Conservation (phyloP, 2,888 invertebrate species). For the Nematopogon swammerdamellus region DNA sequence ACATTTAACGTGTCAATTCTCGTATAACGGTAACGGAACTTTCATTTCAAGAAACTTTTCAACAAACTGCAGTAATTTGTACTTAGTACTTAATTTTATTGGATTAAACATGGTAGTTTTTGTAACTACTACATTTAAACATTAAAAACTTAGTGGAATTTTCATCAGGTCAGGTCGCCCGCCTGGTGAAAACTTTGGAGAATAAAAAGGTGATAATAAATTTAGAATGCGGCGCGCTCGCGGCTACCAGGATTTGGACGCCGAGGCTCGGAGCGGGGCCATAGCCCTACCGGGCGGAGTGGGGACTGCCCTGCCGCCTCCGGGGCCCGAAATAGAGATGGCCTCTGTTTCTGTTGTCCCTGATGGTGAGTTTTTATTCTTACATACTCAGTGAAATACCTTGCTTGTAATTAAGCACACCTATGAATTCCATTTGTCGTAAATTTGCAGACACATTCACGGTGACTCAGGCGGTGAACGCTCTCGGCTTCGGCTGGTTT, state of each 20-base stretch:
- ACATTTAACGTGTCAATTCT: too few species aligned
- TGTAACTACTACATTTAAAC: too few species aligned
- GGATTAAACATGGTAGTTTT: too few species aligned
- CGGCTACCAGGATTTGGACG: slow-evolving; percentile 63
- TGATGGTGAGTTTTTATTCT: slow-evolving; percentile 57
- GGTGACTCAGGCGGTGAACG: slow-evolving; percentile 82
- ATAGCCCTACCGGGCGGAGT: slow-evolving; percentile 22
- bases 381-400: background rate
- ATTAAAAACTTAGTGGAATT: background rate
- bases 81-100: too few species aligned
- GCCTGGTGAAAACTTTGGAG: too few species aligned
- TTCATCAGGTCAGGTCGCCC: too few species aligned
- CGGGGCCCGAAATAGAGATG: slow-evolving; percentile 72
- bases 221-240: slow-evolving; percentile 53
- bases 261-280: slow-evolving; percentile 29
- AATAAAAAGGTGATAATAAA: too few species aligned
- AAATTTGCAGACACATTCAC: slow-evolving; percentile 81
- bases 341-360: slow-evolving; percentile 77
- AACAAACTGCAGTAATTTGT: too few species aligned
- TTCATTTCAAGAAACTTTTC: too few species aligned
- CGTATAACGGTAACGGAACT: too few species aligned
- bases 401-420: background rate
- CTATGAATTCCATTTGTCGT: slow-evolving; percentile 7
- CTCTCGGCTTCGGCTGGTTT: slow-evolving; percentile 85
- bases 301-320: slow-evolving; percentile 37